Evolutionary conservation across 2,888 invertebrate species (phyloP).

Genomic region (Sphecodes monilicornis): DNA sequence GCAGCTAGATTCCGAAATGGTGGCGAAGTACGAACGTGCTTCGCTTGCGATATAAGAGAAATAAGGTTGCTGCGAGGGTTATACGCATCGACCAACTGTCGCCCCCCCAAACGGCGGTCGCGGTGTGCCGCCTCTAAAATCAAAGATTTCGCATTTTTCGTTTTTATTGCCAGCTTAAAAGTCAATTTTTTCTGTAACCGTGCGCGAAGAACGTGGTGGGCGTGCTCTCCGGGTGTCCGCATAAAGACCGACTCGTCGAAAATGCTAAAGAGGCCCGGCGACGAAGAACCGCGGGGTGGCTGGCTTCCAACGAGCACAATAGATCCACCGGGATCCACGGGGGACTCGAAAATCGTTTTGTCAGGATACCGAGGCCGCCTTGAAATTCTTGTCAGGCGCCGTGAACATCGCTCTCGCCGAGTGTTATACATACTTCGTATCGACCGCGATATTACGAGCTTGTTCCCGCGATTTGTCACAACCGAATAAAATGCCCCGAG

Average conservation of each 20-base stretch:
- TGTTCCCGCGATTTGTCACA: conserved; percentile 78
- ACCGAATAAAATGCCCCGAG: conserved; percentile 43
- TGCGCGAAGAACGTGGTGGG: conserved; percentile 18
- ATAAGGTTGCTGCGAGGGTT: conserved; percentile 77
- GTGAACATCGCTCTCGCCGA: conserved; percentile 77
- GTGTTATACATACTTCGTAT: conserved; percentile 66
- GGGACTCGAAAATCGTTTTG: conserved; percentile 80
- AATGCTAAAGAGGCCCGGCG: conserved; percentile 69
- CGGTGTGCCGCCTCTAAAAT: conserved; percentile 74
- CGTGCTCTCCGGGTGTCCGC: conserved; percentile 59
- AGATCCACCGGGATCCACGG: conserved; percentile 66
- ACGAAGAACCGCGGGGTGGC: conserved; percentile 58
- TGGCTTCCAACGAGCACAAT: conserved; percentile 58
- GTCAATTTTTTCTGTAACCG: conserved; percentile 76
- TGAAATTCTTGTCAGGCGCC: conserved; percentile 80
- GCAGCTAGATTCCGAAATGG: conserved; percentile 70
- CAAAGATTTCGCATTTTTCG: conserved; percentile 80
- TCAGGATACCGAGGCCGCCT: conserved; percentile 66
- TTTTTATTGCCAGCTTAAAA: conserved; percentile 84
- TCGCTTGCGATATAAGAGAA: conserved; percentile 81
- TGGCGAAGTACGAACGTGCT: conserved; percentile 79
- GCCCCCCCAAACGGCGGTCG: conserved; percentile 62
- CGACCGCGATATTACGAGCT: conserved; percentile 67
- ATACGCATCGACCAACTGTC: conserved; percentile 83
- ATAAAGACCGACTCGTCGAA: conserved; percentile 68